Evolutionary conservation across 2,113 vertebrate species (phyloP), one percentile per base, ranked within the genome.

Genomic region (Protobothrops flavoviridis): DNA sequence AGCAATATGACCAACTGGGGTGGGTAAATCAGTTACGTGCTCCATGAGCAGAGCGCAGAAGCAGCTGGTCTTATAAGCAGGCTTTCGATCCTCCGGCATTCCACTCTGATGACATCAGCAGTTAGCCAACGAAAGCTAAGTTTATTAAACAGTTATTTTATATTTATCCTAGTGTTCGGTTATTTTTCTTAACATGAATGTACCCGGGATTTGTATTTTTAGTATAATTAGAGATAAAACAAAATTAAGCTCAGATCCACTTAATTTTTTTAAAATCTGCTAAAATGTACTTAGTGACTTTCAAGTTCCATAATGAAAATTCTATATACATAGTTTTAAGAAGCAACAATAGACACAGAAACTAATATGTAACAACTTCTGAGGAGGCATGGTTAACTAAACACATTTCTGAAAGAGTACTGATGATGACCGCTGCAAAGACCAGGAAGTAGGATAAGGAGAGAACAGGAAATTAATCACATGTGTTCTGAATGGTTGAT

Each of bases 21-120:
- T 0, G 1, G 48, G 8, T 50, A 50, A 8, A 50, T 1, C 8
- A 9, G 48, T 50, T 9, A 50, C 0, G 1, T 1, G 1, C 48
- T 50, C 48, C 8, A 50, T 50, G 48, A 50, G 48, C 8, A 50
- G 48, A 50, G 48, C 48, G 8, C 48, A 50, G 7, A 50, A 50
- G 7, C 48, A 50, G 48, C 48, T 50, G 48, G 8, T 50, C 48
- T 9, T 50, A 50, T 50, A 50, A 50, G 48, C 48, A 50, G 48
- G 45, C 45, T 48, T 48, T 48, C 5, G 45, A 48, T 7, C 45
- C 45, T 48, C 45, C 45, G 5, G 5, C 45, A 48, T 48, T 48
- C 45, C 45, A 48, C 45, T 48, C 45, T 48, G 45, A 48, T 5
- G 45, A 48, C 45, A 6, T 48, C 6, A 4, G 45, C 45, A 45